phyloP scores from a whole-genome alignment of 2,888 invertebrate species.

The Homarus gammarus region DNA sequence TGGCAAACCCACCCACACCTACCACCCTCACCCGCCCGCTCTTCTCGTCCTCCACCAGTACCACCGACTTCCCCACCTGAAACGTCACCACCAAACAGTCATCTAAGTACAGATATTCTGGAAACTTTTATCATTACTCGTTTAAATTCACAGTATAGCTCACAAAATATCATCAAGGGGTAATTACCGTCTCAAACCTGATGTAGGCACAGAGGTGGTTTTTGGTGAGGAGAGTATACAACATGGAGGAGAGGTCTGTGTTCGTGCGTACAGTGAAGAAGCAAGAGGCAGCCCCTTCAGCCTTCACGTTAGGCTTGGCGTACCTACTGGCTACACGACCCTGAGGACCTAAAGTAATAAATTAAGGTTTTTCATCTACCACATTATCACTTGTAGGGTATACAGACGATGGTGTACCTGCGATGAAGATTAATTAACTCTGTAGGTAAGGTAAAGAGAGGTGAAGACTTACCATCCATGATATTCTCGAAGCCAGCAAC shows the following conservation, averaged over 20 bases:
- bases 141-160: too few species aligned
- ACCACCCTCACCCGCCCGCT: conserved; percentile 21
- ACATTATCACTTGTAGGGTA: not conserved
- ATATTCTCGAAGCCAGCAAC: conserved; percentile 40
- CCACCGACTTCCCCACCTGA: conserved; percentile 43
- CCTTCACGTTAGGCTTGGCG: not conserved
- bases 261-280: not conserved
- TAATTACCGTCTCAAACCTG: conserved; percentile 23
- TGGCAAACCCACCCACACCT: conserved; percentile 54
- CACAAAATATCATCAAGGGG: too few species aligned
- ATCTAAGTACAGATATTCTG: too few species aligned
- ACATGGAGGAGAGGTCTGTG: not conserved
- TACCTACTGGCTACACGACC: conserved; percentile 10
- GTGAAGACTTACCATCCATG: conserved; percentile 25
- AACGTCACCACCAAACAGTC: not conserved
- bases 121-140: not conserved
- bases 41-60: conserved; percentile 11
- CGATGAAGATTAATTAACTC: too few species aligned
- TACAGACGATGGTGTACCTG: too few species aligned
- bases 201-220: conserved; percentile 24
- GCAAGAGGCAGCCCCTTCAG: conserved; percentile 9
- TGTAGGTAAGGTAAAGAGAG: too few species aligned
- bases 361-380: not conserved
- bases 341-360: not conserved
- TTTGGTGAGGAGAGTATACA: conserved; percentile 9